A percentile compares a stretch with the other conserved stretches of the same genome.
These are phyloP conservation scores for Melanargia galathea DNA, from an alignment of 2,888 invertebrate species.

Conservation along the genomic window DNA sequence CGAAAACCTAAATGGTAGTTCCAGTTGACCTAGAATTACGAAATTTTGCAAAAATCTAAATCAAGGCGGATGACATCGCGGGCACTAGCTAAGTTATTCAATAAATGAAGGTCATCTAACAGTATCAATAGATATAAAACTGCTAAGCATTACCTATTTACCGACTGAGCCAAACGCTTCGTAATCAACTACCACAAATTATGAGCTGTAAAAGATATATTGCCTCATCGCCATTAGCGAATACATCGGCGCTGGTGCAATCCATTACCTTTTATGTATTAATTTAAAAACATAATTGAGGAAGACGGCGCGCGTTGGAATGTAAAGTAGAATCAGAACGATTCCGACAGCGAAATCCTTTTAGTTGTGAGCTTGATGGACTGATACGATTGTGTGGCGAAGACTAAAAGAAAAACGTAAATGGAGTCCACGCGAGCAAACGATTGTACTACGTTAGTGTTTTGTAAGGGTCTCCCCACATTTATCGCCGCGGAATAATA, in stretches of 20 bases:
- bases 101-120: slow-evolving; percentile 62
- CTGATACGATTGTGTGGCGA: slow-evolving; percentile 54
- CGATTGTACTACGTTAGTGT: too few species aligned
- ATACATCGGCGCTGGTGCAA: slow-evolving; percentile 4
- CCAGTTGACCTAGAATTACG: too few species aligned
- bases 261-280: slow-evolving; percentile 25
- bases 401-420: slow-evolving; percentile 13
- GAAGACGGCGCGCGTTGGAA: slow-evolving; percentile 54
- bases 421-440: background rate
- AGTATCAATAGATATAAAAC: slow-evolving; percentile 52
- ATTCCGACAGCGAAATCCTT: slow-evolving; percentile 64
- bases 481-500: too few species aligned
- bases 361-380: slow-evolving; percentile 51
- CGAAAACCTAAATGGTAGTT: too few species aligned
- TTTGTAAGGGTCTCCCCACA: too few species aligned
- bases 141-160: slow-evolving; percentile 35
- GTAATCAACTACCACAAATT: slow-evolving; percentile 18
- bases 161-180: background rate
- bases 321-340: slow-evolving; percentile 46
- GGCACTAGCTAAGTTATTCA: background rate
- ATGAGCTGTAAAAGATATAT: slow-evolving; percentile 13
- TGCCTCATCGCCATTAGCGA: slow-evolving; percentile 13
- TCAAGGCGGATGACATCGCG: background rate
- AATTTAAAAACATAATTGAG: slow-evolving; percentile 31
- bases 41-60: too few species aligned